Base-by-base conservation (phyloP, 1,140 invertebrate genomes). In the Sinella curviseta region DNA sequence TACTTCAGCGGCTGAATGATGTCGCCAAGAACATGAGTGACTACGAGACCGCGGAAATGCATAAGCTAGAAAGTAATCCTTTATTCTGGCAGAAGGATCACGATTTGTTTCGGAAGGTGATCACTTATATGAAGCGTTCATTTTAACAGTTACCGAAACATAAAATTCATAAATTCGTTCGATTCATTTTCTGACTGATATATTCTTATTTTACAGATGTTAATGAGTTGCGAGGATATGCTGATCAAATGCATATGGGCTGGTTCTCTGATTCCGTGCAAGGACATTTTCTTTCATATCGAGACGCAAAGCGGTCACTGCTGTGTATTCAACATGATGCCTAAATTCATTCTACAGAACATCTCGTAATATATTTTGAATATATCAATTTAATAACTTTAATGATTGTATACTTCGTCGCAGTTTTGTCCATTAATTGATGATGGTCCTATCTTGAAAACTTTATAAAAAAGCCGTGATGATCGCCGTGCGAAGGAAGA, bases 311-410 rank as follows among this genome's bases (percentile, higher is more conserved):
- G 4, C 24, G 74, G 74, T 3, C n/a, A n/a, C 12, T 75, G 74
- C 24, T 75, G 74, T 54, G 74, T 75, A 3, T 75, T 75, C 28
- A 75, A 75, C 24, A 28, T 74, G 24, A 36, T 74, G 30, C 70
- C 70, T 12, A 28, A 34, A 74, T 74, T 14, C 31, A 34, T 74
- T 31, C 24, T 74, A 3, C 8, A 17, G 31, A 31, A 74, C 24
- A 4, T 74, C 1, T 17, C 30, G 70, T 75, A 75, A 75, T 3
- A 70, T 31, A 4, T 31, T 30, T n/a, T n/a, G n/a, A n/a, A n/a
- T n/a, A n/a, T n/a, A n/a, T n/a, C n/a, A n/a, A n/a, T n/a, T n/a
- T n/a, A n/a, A n/a, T n/a, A n/a, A n/a, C n/a, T n/a, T n/a, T n/a
- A n/a, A n/a, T n/a, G n/a, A n/a, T n/a, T n/a, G n/a, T n/a, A n/a